Evolutionary conservation across 2,113 vertebrate species (phyloP).

Genomic region (Fulmarus glacialis): DNA sequence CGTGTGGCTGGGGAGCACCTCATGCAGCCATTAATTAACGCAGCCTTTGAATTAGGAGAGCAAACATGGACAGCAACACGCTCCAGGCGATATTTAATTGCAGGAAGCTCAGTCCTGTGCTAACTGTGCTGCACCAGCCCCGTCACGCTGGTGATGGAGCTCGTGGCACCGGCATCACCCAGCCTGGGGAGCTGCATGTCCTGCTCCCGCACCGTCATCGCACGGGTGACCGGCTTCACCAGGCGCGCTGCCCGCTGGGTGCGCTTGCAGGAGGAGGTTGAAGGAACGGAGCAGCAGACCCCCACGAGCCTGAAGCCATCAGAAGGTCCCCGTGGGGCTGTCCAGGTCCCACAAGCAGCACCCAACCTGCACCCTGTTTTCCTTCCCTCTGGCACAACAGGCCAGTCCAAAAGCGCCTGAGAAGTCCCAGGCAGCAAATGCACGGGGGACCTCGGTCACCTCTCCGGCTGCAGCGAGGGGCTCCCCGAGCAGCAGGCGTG

Average conservation of each 20-base stretch:
- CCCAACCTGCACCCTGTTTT: background rate
- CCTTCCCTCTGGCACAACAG: background rate
- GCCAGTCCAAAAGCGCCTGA: background rate
- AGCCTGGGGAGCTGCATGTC: fast-evolving
- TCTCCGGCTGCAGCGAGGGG: too few relatives aligned
- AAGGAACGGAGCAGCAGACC: background rate
- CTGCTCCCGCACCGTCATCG: fast-evolving
- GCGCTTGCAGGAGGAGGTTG: background rate
- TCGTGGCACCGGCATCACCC: fast-evolving
- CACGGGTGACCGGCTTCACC: too few relatives aligned
- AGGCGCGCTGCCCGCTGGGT: too few relatives aligned
- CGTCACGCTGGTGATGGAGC: fast-evolving
- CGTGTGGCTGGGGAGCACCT: background rate
- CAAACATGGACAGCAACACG: fast-evolving
- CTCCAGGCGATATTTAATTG: background rate
- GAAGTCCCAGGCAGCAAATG: background rate
- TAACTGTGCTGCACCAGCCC: too few relatives aligned
- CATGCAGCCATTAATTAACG: fast-evolving
- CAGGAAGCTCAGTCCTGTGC: background rate
- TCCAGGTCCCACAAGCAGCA: too few relatives aligned
- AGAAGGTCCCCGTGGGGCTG: background rate
- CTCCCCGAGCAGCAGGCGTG: background rate
- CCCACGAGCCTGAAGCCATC: fast-evolving
- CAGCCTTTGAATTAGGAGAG: background rate
- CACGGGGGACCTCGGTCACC: background rate